Evolutionary conservation across 2,888 invertebrate species (phyloP).

Genomic region (Aphidoletes aphidimyza): DNA sequence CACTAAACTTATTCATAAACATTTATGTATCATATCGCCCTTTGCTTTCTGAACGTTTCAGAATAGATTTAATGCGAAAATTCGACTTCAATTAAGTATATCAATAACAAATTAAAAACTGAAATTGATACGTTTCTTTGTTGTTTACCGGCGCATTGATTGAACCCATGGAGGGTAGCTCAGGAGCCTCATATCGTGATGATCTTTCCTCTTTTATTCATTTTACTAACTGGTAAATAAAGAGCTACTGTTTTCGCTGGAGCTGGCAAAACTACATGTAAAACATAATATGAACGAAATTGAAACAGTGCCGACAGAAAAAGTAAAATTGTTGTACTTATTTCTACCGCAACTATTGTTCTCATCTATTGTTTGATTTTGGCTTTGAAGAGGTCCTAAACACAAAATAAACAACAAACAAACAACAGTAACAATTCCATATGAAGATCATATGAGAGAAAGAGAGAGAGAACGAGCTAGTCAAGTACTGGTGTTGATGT

Average conservation of each 20-base stretch:
- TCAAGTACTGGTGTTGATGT: conserved; percentile 49
- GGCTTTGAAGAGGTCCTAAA: neutral
- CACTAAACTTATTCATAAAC: neutral
- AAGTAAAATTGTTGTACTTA: neutral
- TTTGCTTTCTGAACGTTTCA: neutral
- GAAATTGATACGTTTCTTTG: conserved; percentile 55
- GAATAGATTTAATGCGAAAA: neutral
- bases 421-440: no score
- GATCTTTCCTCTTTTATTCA: neutral
- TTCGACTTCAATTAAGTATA: conserved; percentile 24
- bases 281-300: neutral
- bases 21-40: neutral
- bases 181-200: neutral
- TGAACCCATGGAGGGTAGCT: neutral
- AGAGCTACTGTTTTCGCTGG: neutral
- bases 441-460: neutral
- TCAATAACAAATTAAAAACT: conserved; percentile 55
- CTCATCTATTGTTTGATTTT: neutral
- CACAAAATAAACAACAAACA: neutral
- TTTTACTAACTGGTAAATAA: neutral
- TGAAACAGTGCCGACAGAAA: neutral
- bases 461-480: neutral
- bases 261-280: neutral
- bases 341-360: conserved; percentile 1
- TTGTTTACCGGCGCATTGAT: conserved; percentile 5